A percentile compares a stretch with the other conserved stretches of the same genome.
phyloP scores from a whole-genome alignment of 2,797 vertebrate genomes.

The Lates japonicus region DNA sequence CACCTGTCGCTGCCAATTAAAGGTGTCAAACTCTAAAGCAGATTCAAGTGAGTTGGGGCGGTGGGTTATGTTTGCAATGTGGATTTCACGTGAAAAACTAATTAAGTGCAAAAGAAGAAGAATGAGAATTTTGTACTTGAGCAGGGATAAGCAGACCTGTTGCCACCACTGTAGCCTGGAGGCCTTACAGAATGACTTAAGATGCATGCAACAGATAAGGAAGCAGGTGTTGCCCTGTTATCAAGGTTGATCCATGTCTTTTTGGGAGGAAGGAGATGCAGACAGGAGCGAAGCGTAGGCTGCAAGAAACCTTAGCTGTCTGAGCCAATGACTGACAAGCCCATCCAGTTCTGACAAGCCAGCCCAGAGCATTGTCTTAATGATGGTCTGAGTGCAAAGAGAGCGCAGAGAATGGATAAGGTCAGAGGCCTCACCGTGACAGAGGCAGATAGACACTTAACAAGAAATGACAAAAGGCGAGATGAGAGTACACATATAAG shows the following conservation, averaged over 20 bases:
- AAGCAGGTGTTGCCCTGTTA: slow-evolving; percentile 15
- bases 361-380: slow-evolving; percentile 37
- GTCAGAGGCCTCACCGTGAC: slow-evolving; percentile 26
- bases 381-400: slow-evolving; percentile 35
- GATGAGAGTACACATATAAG: slow-evolving; percentile 12
- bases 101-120: slow-evolving; percentile 9
- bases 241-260: slow-evolving; percentile 30
- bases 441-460: slow-evolving; percentile 27
- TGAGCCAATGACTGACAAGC: slow-evolving; percentile 58
- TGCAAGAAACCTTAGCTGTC: slow-evolving; percentile 17
- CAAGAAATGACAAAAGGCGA: slow-evolving; percentile 10
- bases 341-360: slow-evolving; percentile 23
- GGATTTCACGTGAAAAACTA: neutral
- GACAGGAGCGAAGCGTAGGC: slow-evolving; percentile 21
- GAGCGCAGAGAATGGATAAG: slow-evolving; percentile 1
- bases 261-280: slow-evolving; percentile 30
- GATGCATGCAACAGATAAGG: neutral
- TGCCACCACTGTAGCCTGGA: neutral
- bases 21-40: slow-evolving; percentile 16
- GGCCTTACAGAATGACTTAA: neutral
- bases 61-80: slow-evolving; percentile 12
- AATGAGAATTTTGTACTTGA: slow-evolving; percentile 8
- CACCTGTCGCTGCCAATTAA: slow-evolving; percentile 35
- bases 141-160: slow-evolving; percentile 21
- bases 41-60: neutral